These are phyloP conservation scores for Calephelis nemesis DNA, from an alignment of 1,140 invertebrate genomes.

Conservation along the genomic window DNA sequence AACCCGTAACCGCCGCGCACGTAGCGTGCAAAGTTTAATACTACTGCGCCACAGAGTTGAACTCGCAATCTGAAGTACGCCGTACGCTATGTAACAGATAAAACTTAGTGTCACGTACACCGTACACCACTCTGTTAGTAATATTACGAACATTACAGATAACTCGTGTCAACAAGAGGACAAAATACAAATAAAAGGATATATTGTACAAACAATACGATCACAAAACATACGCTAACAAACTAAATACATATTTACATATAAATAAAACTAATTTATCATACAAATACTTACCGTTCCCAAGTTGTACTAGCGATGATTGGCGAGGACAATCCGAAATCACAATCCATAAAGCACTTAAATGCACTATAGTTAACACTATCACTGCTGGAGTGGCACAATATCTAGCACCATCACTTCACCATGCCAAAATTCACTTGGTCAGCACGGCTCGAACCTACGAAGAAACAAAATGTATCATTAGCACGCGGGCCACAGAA, in stretches of 20 bases:
- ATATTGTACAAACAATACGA: constrained; percentile 13
- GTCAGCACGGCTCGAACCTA: constrained; percentile 56
- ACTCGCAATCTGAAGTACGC: constrained; percentile 4
- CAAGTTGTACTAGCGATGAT: constrained; percentile 67
- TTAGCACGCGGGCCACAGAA: constrained; percentile 41
- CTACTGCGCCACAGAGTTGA: constrained; percentile 4
- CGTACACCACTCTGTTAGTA: constrained; percentile 15
- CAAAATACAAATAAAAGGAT: constrained; percentile 17
- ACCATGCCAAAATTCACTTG: constrained; percentile 59
- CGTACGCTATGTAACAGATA: constrained; percentile 21
- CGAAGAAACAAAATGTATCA: constrained; percentile 63
- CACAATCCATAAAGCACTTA: constrained; percentile 76
- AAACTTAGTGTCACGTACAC: constrained; percentile 20
- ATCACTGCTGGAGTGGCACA: constrained; percentile 65
- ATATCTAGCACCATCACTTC: constrained; percentile 65
- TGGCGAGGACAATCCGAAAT: constrained; percentile 73
- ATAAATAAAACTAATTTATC: constrained; percentile 14
- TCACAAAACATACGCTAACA: constrained; percentile 18
- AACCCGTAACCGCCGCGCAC: not conserved
- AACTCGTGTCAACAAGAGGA: constrained; percentile 22
- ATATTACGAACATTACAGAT: constrained; percentile 27
- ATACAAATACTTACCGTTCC: constrained; percentile 57
- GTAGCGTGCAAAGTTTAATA: not conserved
- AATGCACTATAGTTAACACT: constrained; percentile 73
- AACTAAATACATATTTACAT: constrained; percentile 6